Conservation (phyloP, 2,888 invertebrate genomes). For the Aromia moschata region DNA sequence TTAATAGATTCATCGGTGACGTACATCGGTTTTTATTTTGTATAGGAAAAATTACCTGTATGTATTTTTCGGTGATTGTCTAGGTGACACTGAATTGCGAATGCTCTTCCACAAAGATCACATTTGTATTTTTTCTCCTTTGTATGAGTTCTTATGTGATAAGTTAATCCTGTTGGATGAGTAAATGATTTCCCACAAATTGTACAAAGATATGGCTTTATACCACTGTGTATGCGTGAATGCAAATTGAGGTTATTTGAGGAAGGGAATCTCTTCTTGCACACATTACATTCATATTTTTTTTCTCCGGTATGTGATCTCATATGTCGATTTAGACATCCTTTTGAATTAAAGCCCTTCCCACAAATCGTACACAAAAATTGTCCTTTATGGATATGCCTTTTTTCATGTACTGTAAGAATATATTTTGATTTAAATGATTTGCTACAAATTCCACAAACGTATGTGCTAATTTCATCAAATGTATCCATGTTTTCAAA, state of each 20-base stretch:
- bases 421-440: constrained; percentile 53
- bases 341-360: constrained; percentile 51
- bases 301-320: constrained; percentile 52
- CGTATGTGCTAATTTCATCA: constrained; percentile 34
- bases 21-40: background rate
- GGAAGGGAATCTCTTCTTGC: constrained; percentile 49
- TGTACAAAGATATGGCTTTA: constrained; percentile 52
- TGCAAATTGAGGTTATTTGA: constrained; percentile 50
- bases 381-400: constrained; percentile 51
- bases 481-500: constrained; percentile 19
- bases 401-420: constrained; percentile 47
- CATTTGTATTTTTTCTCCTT: constrained; percentile 55
- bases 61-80: constrained; percentile 54
- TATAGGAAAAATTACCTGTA: constrained; percentile 48
- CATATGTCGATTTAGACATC: constrained; percentile 49
- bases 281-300: constrained; percentile 49
- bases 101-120: constrained; percentile 51
- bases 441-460: constrained; percentile 50
- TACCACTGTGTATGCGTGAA: constrained; percentile 49
- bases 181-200: constrained; percentile 52
- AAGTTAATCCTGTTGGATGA: constrained; percentile 51
- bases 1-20: no score
- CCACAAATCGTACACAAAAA: constrained; percentile 51
- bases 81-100: constrained; percentile 53
- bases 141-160: constrained; percentile 52